phyloP scores from a whole-genome alignment of 2,797 vertebrate genomes.

The Macropus fuliginosus region DNA sequence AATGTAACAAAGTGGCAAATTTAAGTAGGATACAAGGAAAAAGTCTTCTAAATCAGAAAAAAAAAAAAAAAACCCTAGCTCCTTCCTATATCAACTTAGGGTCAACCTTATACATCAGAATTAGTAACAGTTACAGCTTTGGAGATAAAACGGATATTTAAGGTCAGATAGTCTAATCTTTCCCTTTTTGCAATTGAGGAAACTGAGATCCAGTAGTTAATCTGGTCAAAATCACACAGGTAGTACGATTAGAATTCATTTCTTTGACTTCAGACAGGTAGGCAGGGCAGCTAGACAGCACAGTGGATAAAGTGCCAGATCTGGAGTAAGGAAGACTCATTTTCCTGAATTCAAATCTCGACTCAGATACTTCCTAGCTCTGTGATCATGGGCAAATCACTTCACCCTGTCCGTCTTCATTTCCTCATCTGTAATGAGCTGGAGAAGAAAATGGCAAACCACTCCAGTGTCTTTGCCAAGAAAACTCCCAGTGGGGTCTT shows the following conservation, averaged over 20 bases:
- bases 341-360: neutral
- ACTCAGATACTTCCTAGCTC: neutral
- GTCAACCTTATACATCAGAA: neutral
- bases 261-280: neutral
- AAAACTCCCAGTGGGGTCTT: too few species aligned
- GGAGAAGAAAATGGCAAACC: neutral
- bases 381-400: neutral
- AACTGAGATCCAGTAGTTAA: neutral
- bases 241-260: neutral
- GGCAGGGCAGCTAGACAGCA: neutral
- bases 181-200: conserved; percentile 21
- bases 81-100: neutral
- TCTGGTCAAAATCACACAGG: neutral
- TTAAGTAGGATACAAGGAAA: neutral
- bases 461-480: neutral
- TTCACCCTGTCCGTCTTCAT: neutral
- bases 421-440: neutral
- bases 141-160: neutral
- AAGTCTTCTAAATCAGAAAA: neutral
- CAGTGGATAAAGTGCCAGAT: neutral
- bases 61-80: neutral
- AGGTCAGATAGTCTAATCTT: neutral
- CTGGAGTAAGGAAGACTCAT: neutral
- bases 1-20: neutral
- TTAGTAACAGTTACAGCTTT: neutral